Evolutionary conservation across 1,140 invertebrate species (phyloP), one percentile per base, ranked within the genome.

Genomic region (Dreissena polymorpha): DNA sequence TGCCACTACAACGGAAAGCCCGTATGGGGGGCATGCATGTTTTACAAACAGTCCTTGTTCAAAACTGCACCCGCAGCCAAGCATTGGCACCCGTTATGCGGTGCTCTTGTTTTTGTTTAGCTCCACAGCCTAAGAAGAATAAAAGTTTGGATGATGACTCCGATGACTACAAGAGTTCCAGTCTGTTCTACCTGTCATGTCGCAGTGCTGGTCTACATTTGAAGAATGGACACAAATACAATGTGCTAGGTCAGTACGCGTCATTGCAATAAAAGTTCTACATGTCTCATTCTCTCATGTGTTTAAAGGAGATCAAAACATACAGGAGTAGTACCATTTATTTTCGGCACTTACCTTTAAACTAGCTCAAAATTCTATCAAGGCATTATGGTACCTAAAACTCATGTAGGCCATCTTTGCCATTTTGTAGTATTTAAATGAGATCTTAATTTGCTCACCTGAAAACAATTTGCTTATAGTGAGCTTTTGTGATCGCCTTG

Each of bases 181-280:
- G 82, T 49, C 14, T 87, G 39, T 89, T 90, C 83, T 75, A 72
- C 65, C 27, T 72, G 23, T n/a, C 86, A 7, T 65, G 86, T 50
- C 79, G 67, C 51, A 85, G 87, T 63, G 83, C 87, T 16, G 90
- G 90, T 18, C 39, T 91, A 14, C 55, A 67, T 0, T 83, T 91
- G 23, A 90, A 87, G 67, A 81, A 84, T 86, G 88, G 87, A 49
- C 79, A 82, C 13, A 76, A 64, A 6, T 75, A 73, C 57, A 89
- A 90, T 85, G 86, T 86, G 84, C 69, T 91, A 25, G 76, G 89
- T 91, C 86, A 83, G 87, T 86, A 23, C 25, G 10, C 6, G 29
- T 25, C 0, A 23, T n/a, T n/a, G 23, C 18, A 23, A 63, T n/a
- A 2, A 2, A 63, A 23, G 57, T 18, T 63, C 6, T 63, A 63